A percentile compares a stretch with the other conserved stretches of the same genome.
Evolutionary conservation across 2,888 invertebrate genomes (phyloP).

Genomic region (Plemyria rubiginata): DNA sequence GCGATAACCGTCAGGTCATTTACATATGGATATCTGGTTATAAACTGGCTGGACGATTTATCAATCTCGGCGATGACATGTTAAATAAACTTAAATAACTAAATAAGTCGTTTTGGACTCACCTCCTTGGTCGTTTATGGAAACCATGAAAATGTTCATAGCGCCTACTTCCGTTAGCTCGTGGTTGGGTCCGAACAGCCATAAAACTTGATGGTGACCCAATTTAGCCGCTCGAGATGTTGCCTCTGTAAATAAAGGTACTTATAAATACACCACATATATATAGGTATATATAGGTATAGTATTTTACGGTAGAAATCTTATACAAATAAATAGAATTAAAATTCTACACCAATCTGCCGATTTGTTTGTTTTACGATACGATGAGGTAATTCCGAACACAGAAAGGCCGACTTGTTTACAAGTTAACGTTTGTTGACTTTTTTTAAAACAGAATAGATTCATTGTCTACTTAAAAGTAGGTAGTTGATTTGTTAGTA

Average conservation of each 20-base stretch:
- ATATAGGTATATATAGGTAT: too few relatives aligned
- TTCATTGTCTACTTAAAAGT: too few relatives aligned
- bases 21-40: slow-evolving; percentile 55
- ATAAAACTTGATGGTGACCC: slow-evolving; percentile 97
- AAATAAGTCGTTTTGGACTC: neutral
- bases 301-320: too few relatives aligned
- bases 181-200: slow-evolving; percentile 97
- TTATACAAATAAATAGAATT: too few relatives aligned
- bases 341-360: too few relatives aligned
- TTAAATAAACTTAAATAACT: slow-evolving; percentile 8
- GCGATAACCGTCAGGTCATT: slow-evolving; percentile 65
- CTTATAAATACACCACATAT: too few relatives aligned
- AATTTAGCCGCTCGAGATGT: slow-evolving; percentile 90
- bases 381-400: too few relatives aligned
- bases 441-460: too few relatives aligned
- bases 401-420: too few relatives aligned
- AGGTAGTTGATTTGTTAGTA: too few relatives aligned
- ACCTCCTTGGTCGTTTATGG: slow-evolving; percentile 96
- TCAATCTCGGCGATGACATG: slow-evolving; percentile 22
- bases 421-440: too few relatives aligned
- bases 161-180: slow-evolving; percentile 98
- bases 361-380: too few relatives aligned
- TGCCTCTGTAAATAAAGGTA: slow-evolving; percentile 76
- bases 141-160: slow-evolving; percentile 98
- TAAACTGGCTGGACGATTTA: slow-evolving; percentile 47